phyloP scores from a whole-genome alignment of 2,888 invertebrate species.

The Escarpia spicata region DNA sequence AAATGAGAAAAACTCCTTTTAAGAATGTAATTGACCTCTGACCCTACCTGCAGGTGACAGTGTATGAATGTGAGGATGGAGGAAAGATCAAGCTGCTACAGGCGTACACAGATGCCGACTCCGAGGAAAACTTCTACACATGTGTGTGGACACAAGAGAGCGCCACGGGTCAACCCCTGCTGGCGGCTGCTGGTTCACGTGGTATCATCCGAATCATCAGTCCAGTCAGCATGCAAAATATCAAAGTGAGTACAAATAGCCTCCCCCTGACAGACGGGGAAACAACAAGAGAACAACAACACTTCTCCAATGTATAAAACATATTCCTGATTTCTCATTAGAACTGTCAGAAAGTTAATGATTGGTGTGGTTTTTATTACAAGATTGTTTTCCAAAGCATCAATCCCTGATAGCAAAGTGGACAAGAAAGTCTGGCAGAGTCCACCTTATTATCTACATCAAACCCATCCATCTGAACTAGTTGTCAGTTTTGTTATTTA shows the following conservation, averaged over 20 bases:
- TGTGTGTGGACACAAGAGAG: conserved; percentile 95
- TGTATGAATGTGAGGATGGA: conserved; percentile 89
- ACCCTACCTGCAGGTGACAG: conserved; percentile 72
- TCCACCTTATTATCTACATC: too few relatives aligned
- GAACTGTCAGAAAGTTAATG: too few relatives aligned
- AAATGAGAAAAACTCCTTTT: not conserved
- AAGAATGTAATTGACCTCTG: not conserved
- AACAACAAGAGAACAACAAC: too few relatives aligned
- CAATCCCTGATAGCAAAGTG: too few relatives aligned
- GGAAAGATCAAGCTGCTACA: conserved; percentile 86
- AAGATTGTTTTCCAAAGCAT: too few relatives aligned
- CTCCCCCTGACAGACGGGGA: too few relatives aligned
- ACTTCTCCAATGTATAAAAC: too few relatives aligned
- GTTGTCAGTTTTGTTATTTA: not conserved
- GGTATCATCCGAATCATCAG: conserved; percentile 91
- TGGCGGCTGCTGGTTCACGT: conserved; percentile 91
- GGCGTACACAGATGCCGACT: conserved; percentile 92
- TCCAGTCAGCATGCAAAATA: conserved; percentile 82
- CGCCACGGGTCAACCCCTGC: conserved; percentile 74
- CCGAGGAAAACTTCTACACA: conserved; percentile 95
- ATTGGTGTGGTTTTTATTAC: too few relatives aligned
- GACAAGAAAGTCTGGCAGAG: too few relatives aligned
- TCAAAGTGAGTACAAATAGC: conserved; percentile 54
- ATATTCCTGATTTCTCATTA: too few relatives aligned
- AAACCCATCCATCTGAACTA: too few relatives aligned